Evolutionary conservation across 2,888 invertebrate genomes (phyloP).

Genomic region (Schrankia costaestrigalis): DNA sequence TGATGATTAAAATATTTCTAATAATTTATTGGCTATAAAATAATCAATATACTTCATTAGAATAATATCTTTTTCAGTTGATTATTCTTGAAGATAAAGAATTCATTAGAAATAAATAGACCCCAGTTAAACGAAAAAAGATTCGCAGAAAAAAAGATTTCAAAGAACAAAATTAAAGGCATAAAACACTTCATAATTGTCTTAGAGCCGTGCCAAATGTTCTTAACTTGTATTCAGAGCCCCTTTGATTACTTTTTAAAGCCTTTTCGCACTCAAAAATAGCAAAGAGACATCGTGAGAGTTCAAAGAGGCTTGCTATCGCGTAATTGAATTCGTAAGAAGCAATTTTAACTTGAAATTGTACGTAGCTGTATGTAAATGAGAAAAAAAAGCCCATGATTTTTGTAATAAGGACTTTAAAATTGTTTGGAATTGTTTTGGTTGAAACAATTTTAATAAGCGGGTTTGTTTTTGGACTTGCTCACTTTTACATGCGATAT

Average conservation of each 20-base stretch:
- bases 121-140: conserved; percentile 16
- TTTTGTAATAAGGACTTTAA: conserved; percentile 24
- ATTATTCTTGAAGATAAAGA: too few relatives aligned
- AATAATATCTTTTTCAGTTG: too few relatives aligned
- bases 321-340: conserved; percentile 64
- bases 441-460: conserved; percentile 15
- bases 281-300: conserved; percentile 55
- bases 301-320: conserved; percentile 54
- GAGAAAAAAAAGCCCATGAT: conserved; percentile 35
- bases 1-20: too few relatives aligned
- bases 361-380: conserved; percentile 56
- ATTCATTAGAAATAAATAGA: neutral
- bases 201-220: conserved; percentile 58
- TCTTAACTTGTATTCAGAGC: conserved; percentile 54
- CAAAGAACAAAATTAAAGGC: conserved; percentile 60
- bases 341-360: conserved; percentile 51
- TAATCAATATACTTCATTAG: too few relatives aligned
- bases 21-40: too few relatives aligned
- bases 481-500: too few relatives aligned
- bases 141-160: conserved; percentile 44
- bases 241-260: conserved; percentile 74
- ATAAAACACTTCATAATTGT: conserved; percentile 66
- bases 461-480: too few relatives aligned
- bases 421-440: conserved; percentile 42
- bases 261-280: conserved; percentile 61